Evolutionary conservation across 2,888 invertebrate genomes (phyloP).

Genomic region (Didymodactylos carnosus): DNA sequence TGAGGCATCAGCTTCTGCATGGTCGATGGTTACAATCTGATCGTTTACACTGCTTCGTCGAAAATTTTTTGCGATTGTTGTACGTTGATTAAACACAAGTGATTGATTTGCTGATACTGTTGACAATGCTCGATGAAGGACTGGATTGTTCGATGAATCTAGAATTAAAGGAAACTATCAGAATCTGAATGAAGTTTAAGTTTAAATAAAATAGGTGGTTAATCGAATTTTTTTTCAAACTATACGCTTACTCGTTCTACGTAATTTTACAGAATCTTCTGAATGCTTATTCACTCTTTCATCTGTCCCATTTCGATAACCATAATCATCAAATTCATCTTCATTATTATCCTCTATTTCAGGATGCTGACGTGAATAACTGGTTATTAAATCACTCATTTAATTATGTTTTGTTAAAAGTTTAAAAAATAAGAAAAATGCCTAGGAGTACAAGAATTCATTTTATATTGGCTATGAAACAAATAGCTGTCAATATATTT

Average conservation of each 20-base stretch:
- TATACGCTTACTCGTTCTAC: background rate
- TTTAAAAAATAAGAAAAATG: too few species aligned
- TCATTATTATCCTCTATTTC: background rate
- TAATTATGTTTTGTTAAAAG: too few species aligned
- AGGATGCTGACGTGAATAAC: background rate
- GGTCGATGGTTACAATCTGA: background rate
- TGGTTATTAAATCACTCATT: too few species aligned
- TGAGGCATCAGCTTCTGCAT: background rate
- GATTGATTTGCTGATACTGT: background rate
- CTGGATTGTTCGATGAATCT: background rate
- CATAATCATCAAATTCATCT: background rate
- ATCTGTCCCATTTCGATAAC: too few species aligned
- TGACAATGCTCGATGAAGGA: background rate
- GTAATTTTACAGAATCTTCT: background rate
- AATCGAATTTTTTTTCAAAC: background rate
- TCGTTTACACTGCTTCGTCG: background rate
- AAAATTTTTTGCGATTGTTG: background rate
- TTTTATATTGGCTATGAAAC: too few species aligned
- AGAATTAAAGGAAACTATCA: background rate
- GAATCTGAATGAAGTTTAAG: too few species aligned
- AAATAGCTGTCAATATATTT: too few species aligned
- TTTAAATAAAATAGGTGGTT: background rate
- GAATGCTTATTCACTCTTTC: background rate
- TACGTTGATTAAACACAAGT: background rate
- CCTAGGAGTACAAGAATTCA: too few species aligned